A percentile compares a stretch with the other conserved stretches of the same genome.
Evolutionary conservation across 2,113 vertebrate species (phyloP).

Genomic region (Triplophysa dalaica): DNA sequence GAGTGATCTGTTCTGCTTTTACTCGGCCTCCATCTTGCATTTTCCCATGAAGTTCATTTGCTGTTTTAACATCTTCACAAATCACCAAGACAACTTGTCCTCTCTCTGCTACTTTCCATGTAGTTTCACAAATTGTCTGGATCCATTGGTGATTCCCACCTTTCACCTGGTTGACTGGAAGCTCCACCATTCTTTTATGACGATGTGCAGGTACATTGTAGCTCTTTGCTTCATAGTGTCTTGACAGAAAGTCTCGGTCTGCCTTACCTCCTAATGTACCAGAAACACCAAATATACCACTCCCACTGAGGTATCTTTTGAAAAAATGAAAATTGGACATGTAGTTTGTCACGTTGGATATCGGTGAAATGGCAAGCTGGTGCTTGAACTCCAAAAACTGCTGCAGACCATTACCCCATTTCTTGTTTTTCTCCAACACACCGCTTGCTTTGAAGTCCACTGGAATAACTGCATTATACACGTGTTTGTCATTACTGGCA

Average conservation of each 20-base stretch:
- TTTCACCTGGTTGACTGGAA: slow-evolving; percentile 44
- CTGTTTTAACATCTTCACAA: slow-evolving; percentile 58
- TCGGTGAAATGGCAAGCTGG: slow-evolving; percentile 41
- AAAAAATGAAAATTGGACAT: slow-evolving; percentile 57
- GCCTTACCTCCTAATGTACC: slow-evolving; percentile 53
- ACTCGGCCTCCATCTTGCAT: background rate
- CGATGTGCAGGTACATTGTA: slow-evolving; percentile 49
- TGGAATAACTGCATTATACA: slow-evolving; percentile 47
- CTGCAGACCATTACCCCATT: slow-evolving; percentile 57
- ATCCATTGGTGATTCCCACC: slow-evolving; percentile 33
- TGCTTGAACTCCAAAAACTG: slow-evolving; percentile 59
- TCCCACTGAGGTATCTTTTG: slow-evolving; percentile 41
- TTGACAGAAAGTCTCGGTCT: slow-evolving; percentile 47
- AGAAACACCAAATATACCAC: slow-evolving; percentile 56
- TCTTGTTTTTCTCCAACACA: slow-evolving; percentile 54
- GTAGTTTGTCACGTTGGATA: slow-evolving; percentile 58
- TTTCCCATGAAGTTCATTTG: slow-evolving; percentile 42
- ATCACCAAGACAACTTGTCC: slow-evolving; percentile 49
- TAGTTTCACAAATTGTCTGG: slow-evolving; percentile 40
- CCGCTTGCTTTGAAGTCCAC: slow-evolving; percentile 57
- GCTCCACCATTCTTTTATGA: slow-evolving; percentile 43
- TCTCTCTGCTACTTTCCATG: slow-evolving; percentile 10
- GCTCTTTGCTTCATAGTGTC: slow-evolving; percentile 44
- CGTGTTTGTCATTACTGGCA: background rate
- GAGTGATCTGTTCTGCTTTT: slow-evolving; percentile 21